A percentile compares a stretch with the other conserved stretches of the same genome.
These are phyloP conservation scores for Albula glossodonta DNA, from an alignment of 2,113 vertebrate genomes.

Conservation along the genomic window DNA sequence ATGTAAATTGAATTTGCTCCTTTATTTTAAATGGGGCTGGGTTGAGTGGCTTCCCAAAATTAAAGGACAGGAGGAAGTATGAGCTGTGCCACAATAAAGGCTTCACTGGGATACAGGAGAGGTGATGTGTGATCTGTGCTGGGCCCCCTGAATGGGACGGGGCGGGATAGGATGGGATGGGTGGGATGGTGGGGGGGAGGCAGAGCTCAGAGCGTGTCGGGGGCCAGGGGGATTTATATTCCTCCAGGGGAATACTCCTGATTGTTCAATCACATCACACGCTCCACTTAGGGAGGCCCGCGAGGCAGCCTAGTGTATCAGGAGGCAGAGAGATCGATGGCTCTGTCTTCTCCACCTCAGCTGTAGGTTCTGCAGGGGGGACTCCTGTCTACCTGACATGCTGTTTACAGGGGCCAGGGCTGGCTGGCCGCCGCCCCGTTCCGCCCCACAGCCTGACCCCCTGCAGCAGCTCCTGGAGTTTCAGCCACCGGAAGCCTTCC, in stretches of 20 bases:
- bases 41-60: too few species aligned
- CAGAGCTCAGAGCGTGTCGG: conserved; percentile 23
- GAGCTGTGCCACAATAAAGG: not conserved
- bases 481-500: not conserved
- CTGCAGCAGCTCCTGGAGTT: not conserved
- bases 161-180: too few species aligned
- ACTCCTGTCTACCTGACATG: conserved; percentile 44
- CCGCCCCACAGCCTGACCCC: not conserved
- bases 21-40: too few species aligned
- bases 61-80: not conserved
- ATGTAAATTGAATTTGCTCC: too few species aligned
- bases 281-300: conserved; percentile 54
- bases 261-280: conserved; percentile 67
- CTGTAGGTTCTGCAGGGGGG: conserved; percentile 36
- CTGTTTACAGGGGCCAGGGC: conserved; percentile 28
- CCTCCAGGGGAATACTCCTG: conserved; percentile 54
- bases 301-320: conserved; percentile 61
- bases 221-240: conserved; percentile 54
- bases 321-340: conserved; percentile 62
- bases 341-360: conserved; percentile 51
- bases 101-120: not conserved
- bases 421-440: not conserved
- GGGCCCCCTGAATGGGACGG: not conserved
- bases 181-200: not conserved
- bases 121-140: not conserved